Evolutionary conservation across 2,797 vertebrate species (phyloP), one percentile per base, ranked within the genome.

Genomic region (Avahi laniger): DNA sequence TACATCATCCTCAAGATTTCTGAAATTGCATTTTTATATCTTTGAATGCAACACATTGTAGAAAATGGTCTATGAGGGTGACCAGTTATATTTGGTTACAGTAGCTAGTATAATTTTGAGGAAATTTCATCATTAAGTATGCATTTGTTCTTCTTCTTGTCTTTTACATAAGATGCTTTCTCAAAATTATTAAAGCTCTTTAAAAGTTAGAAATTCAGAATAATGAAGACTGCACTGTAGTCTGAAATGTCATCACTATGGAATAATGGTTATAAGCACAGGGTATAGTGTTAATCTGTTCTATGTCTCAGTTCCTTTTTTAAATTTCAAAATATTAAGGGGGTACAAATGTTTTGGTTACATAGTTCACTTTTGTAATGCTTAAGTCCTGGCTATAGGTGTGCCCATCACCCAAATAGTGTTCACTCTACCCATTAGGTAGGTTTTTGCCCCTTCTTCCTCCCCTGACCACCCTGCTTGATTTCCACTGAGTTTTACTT

Each of bases 81-180:
- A 69, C 35, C 20, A 69, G 43, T 33, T 86, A 73, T 14, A 83
- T 81, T 91, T n/a, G 38, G 72, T 67, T 72, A 15, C 33, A 65
- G 41, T 43, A 67, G n/a, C 46, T 76, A n/a, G 2, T n/a, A n/a
- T 41, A 83, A 87, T 92, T 88, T 80, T 48, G 46, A 92, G 94
- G 20, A 69, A 75, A 30, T 43, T 46, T 61, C 82, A 65, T 87
- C 38, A 59, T 69, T 81, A 33, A 13, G 7, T 50, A 72, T 50
- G 8, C 2, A 87, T 35, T 72, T 85, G 24, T 69, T 94, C 89
- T 65, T 76, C 94, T 88, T 81, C 75, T 93, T 93, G 35, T 67
- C 24, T 84, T 93, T 92, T 80, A 78, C 0, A 2, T 48, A 33
- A 11, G 26, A 8, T 57, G 33, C 84, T 92, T 79, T 33, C 61